Evolutionary conservation across 37 sponge, comb jelly and placozoan genomes (phyloP).

Genomic region (Theonella swinhoei): DNA sequence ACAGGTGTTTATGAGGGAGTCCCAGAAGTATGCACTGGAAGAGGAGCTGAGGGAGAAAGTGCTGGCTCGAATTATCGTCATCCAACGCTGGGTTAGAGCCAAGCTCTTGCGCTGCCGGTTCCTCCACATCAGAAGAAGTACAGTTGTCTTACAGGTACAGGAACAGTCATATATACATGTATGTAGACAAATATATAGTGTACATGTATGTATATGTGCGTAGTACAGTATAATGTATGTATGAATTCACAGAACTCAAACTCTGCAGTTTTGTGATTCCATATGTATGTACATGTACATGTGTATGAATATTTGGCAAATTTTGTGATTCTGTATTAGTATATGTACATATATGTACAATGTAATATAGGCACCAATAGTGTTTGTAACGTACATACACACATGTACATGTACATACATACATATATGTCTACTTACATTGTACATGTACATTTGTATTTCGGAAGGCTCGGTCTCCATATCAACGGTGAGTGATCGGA

Average conservation of each 20-base stretch:
- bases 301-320: no score
- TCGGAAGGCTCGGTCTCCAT: no score
- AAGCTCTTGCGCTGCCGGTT: constrained; percentile 62
- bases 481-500: no score
- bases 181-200: neutral
- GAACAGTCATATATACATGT: neutral
- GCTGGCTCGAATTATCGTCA: constrained; percentile 70
- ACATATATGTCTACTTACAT: neutral
- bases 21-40: constrained; percentile 73
- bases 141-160: constrained; percentile 67
- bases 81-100: constrained; percentile 86
- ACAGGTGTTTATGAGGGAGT: constrained; percentile 93
- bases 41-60: constrained; percentile 73
- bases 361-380: neutral
- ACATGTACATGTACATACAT: neutral
- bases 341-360: neutral
- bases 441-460: no score
- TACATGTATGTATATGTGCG: neutral
- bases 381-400: neutral
- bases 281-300: no score
- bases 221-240: neutral
- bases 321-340: no score
- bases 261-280: no score
- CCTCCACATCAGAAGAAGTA: constrained; percentile 56
- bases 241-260: no score